A percentile compares a stretch with the other conserved stretches of the same genome.
These are phyloP conservation scores for Butorides virescens DNA, from an alignment of 2,113 vertebrate genomes.

Conservation along the genomic window DNA sequence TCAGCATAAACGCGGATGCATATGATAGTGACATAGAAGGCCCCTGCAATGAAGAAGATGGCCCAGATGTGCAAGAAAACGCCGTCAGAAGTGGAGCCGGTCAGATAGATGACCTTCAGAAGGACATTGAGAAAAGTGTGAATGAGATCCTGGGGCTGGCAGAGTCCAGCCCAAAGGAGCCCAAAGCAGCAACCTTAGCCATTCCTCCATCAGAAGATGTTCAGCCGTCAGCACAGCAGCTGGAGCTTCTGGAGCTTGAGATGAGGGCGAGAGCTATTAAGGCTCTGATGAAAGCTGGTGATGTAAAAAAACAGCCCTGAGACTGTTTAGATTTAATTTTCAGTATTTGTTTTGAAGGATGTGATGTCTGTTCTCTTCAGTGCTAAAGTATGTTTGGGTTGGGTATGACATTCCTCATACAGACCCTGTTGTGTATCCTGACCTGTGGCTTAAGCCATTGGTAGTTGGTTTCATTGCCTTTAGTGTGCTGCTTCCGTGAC, in stretches of 20 bases:
- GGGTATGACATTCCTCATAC: constrained; percentile 50
- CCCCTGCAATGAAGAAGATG: constrained; percentile 82
- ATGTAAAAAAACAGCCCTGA: constrained; percentile 78
- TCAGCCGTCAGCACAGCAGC: constrained; percentile 91
- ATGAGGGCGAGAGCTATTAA: constrained; percentile 98
- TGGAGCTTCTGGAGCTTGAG: constrained; percentile 94
- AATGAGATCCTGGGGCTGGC: constrained; percentile 89
- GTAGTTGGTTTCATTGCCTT: background rate
- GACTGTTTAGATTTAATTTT: constrained; percentile 9
- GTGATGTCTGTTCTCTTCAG: constrained; percentile 42
- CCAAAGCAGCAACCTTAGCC: constrained; percentile 30
- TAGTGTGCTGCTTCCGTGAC: background rate
- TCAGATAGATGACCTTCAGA: constrained; percentile 88
- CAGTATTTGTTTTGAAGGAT: constrained; percentile 31
- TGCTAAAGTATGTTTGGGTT: constrained; percentile 32
- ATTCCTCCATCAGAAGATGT: constrained; percentile 64
- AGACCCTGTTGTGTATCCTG: background rate
- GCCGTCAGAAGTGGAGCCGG: constrained; percentile 43
- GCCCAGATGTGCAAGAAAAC: constrained; percentile 46
- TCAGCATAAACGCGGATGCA: constrained; percentile 95
- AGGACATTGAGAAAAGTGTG: constrained; percentile 94
- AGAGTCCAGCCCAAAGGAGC: constrained; percentile 59
- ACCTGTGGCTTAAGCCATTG: background rate
- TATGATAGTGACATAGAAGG: constrained; percentile 97
- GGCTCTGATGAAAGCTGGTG: constrained; percentile 95